A percentile compares a stretch with the other conserved stretches of the same genome.
Conservation (phyloP, 2,888 invertebrate genomes). For the Oxycera nigricornis region DNA sequence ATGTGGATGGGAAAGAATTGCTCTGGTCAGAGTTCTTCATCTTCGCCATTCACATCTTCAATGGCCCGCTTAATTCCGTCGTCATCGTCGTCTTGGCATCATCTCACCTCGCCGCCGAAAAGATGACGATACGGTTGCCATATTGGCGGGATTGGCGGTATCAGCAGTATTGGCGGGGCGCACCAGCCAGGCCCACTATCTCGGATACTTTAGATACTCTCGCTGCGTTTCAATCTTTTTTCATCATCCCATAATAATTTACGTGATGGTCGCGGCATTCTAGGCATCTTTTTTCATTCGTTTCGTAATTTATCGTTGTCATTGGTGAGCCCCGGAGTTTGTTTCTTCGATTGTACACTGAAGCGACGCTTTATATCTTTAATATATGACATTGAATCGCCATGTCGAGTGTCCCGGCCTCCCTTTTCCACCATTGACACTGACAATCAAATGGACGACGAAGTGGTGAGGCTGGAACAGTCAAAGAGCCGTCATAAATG, state of each 20-base stretch:
- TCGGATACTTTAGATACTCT: slow-evolving; percentile 32
- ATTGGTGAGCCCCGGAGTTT: slow-evolving; percentile 28
- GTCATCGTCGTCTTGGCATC: slow-evolving; percentile 2
- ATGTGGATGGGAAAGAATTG: slow-evolving; percentile 46
- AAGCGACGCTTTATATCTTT: slow-evolving; percentile 18
- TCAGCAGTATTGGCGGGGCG: no score
- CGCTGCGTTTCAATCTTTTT: slow-evolving; percentile 35
- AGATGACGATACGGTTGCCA: slow-evolving; percentile 13
- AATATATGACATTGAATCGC: slow-evolving; percentile 34
- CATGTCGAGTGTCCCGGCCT: slow-evolving; percentile 1
- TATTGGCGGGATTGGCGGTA: no score
- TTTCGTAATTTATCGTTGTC: slow-evolving; percentile 36
- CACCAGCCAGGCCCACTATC: not conserved
- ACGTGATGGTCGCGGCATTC: slow-evolving; percentile 35
- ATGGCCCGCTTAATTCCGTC: slow-evolving; percentile 19
- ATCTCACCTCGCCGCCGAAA: not conserved
- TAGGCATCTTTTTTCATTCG: slow-evolving; percentile 29
- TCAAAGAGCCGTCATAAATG: slow-evolving; percentile 6
- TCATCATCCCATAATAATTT: slow-evolving; percentile 32
- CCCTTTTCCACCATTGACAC: slow-evolving; percentile 13
- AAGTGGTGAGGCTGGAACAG: slow-evolving; percentile 9
- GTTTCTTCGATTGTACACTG: slow-evolving; percentile 31
- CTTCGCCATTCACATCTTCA: slow-evolving; percentile 28
- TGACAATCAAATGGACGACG: slow-evolving; percentile 16
- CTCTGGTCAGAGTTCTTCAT: slow-evolving; percentile 30